Evolutionary conservation across 2,113 vertebrate genomes (phyloP), one percentile per base, ranked within the genome.

Genomic region (Turdus rufiventris): DNA sequence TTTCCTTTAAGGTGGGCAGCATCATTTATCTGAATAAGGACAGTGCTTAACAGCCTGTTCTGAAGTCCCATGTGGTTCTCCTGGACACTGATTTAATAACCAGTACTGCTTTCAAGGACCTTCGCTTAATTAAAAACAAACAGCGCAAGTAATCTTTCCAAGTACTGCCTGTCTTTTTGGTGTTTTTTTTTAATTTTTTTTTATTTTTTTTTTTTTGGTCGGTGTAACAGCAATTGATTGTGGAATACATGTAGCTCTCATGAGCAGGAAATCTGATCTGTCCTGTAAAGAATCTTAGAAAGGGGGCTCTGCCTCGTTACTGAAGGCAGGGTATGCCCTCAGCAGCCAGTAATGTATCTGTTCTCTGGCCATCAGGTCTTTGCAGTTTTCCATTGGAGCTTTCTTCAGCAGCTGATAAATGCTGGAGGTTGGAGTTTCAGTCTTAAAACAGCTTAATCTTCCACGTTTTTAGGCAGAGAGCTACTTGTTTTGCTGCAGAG

Each of bases 391-490:
- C 14, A 26, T 9, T 17, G 4, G 38, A 77, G 51, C 18, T 70
- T 65, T 78, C 45, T 45, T 54, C 61, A 84, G n/a, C 61, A 48
- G 43, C 11, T 81, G 66, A 40, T 48, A 38, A 76, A 62, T 96
- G n/a, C 75, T 74, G n/a, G 38, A 40, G 53, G 33, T 48, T 75
- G 60, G 24, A 71, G 26, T 74, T 81, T 23, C 15, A 26, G 29
- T 65, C 72, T 72, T 54, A 43, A 87, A 88, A 10, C 42, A 57
- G 29, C 23, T 71, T 84, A 23, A 67, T 78, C 73, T 86, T 56
- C 21, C 1, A 0, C 7, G 3, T 16, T 38, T 77, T 54, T 58
- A 12, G 24, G 73, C 1, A 1, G 48, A 2, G 62, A 20, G 6
- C 29, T 73, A 23, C 26, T 93, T 0, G 10, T 56, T 3, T 25